A percentile compares a stretch with the other conserved stretches of the same genome.
These are phyloP conservation scores for Xenopus laevis DNA, from an alignment of 2,113 vertebrate genomes.

Conservation along the genomic window DNA sequence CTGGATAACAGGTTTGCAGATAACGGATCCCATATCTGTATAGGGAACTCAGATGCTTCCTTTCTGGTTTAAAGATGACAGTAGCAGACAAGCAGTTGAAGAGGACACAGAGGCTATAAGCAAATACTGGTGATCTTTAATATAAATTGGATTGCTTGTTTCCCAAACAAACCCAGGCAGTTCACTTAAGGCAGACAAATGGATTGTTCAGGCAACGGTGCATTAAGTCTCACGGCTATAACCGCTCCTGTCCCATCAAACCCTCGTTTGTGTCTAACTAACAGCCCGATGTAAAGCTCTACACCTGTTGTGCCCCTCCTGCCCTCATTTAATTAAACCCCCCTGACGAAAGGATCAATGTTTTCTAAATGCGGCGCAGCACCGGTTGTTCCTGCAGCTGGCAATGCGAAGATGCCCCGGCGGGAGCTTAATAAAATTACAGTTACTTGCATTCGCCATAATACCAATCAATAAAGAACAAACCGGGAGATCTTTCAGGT, in stretches of 20 bases:
- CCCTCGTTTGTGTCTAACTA: not conserved
- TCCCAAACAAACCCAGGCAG: conserved; percentile 24
- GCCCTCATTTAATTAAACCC: not conserved
- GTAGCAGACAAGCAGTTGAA: too few species aligned
- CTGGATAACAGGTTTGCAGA: too few species aligned
- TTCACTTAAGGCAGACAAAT: conserved; percentile 14
- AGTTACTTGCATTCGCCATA: not conserved
- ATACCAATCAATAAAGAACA: not conserved
- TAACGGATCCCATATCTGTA: too few species aligned
- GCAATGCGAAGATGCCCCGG: accelerated
- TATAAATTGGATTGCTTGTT: conserved; percentile 23
- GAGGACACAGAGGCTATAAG: too few species aligned
- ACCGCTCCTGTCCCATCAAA: conserved; percentile 10
- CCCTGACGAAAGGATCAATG: not conserved
- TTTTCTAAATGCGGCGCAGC: conserved; percentile 21
- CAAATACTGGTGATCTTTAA: not conserved
- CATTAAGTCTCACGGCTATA: not conserved
- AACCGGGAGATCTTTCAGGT: not conserved
- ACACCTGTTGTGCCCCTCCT: not conserved
- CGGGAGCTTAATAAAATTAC: conserved; percentile 33
- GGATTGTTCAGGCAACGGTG: not conserved
- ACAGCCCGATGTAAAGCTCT: accelerated
- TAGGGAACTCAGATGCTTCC: too few species aligned
- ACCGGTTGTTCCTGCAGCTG: conserved; percentile 6
- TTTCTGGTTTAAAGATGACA: too few species aligned